Percentiles rank a stretch among this genome's conserved stretches.
Evolutionary conservation across 2,888 invertebrate genomes (phyloP).

Genomic region (Chirona hameri): DNA sequence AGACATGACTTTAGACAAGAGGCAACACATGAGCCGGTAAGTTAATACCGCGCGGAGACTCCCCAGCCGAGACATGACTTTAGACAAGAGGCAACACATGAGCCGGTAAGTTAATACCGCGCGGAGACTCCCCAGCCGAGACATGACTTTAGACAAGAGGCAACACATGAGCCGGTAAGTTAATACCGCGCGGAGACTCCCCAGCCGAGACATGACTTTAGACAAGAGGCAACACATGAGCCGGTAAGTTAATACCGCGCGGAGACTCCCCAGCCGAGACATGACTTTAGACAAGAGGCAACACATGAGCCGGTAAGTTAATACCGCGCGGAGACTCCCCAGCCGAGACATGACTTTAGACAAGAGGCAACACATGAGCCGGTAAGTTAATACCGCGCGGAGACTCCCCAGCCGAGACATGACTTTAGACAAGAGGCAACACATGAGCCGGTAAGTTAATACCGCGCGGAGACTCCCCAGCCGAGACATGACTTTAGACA

Average conservation of each 20-base stretch:
- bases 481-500: too few relatives aligned
- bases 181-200: conserved; percentile 29
- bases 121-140: too few relatives aligned
- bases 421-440: too few relatives aligned
- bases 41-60: conserved; percentile 42
- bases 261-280: too few relatives aligned
- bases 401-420: too few relatives aligned
- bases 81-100: too few relatives aligned
- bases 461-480: conserved; percentile 24
- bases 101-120: conserved; percentile 57
- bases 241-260: conserved; percentile 57
- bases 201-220: too few relatives aligned
- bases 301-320: conserved; percentile 55
- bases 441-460: conserved; percentile 57
- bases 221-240: background rate
- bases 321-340: conserved; percentile 28
- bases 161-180: conserved; percentile 54
- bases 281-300: too few relatives aligned
- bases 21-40: conserved; percentile 53
- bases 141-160: too few relatives aligned
- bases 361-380: conserved; percentile 46
- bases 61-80: too few relatives aligned
- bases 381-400: conserved; percentile 52
- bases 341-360: too few relatives aligned
- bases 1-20: too few relatives aligned